Evolutionary conservation across 2,113 vertebrate species (phyloP), one percentile per base, ranked within the genome.

Genomic region (Grus americana): DNA sequence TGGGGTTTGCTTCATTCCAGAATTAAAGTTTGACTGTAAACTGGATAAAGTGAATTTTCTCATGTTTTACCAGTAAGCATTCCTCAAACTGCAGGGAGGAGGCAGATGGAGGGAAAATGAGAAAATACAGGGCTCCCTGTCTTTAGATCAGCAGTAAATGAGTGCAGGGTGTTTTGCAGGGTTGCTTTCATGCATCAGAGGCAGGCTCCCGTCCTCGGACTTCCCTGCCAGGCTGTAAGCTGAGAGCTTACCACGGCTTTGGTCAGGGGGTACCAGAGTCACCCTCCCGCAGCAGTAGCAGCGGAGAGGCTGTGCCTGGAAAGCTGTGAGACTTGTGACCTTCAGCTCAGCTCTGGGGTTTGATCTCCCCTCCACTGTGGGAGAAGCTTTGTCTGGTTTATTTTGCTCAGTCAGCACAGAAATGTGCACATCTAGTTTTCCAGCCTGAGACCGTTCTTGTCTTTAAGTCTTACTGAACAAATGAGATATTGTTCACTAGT

Each of bases 381-480:
- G 63, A 76, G 62, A 46, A 46, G 79, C 50, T 75, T 88, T 88
- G 55, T 70, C 40, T 90, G 30, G 65, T 47, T 82, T 93, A 36
- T 86, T 86, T 86, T 82, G 78, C 50, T 95, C 86, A 50, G 87
- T 74, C 73, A 94, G 61, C 75, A 66, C 3, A 47, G 67, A 94
- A 87, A 80, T 3, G 15, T 74, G 26, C 30, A 32, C 36, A 24
- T 86, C 44, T 79, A 18, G 49, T 66, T 71, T 90, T 72, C 67
- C 57, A 96, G 36, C 63, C 68, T 58, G 65, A 90, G 24, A 81
- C 47, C 10, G 1, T 61, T 95, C 65, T 92, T 8, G 0, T 92
- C 62, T 71, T 54, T 38, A 71, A n/a, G 78, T n/a, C 40, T 46
- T 74, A 23, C 5, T 29, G 92, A 96, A 92, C 50, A 79, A 86